phyloP scores from a whole-genome alignment of 2,113 vertebrate species.

The Cebidichthys violaceus region DNA sequence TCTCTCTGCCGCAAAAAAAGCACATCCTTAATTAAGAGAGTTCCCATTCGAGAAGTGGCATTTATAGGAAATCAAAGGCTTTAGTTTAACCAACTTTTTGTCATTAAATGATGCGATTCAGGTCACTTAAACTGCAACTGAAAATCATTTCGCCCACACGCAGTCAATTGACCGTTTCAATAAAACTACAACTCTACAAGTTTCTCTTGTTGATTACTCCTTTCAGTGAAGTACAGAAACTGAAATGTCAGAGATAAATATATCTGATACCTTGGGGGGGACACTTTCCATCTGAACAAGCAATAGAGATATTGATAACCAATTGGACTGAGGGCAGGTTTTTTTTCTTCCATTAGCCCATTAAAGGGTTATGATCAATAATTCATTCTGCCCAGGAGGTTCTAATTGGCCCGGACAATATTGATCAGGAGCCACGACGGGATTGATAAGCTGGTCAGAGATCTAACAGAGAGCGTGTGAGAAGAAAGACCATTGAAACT shows the following conservation, averaged over 20 bases:
- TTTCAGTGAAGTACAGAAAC: conserved; percentile 13
- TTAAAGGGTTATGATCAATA: conserved; percentile 59
- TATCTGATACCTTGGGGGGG: neutral
- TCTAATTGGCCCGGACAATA: conserved; percentile 43
- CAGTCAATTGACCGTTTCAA: neutral
- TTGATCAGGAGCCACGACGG: conserved; percentile 46
- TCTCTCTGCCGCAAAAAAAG: neutral
- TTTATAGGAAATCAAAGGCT: too few relatives aligned
- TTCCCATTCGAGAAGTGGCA: neutral
- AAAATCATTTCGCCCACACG: neutral
- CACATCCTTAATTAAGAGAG: neutral
- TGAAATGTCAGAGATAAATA: conserved; percentile 29
- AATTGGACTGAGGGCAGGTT: conserved; percentile 21
- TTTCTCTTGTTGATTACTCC: neutral
- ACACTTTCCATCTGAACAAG: conserved; percentile 11
- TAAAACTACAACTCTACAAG: neutral
- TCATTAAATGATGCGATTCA: neutral
- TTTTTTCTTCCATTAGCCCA: conserved; percentile 22
- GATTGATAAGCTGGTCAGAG: conserved; percentile 42
- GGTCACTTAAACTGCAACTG: neutral
- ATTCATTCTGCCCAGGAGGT: conserved; percentile 40
- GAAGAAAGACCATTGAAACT: conserved; percentile 16
- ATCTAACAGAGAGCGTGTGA: conserved; percentile 12
- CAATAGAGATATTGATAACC: conserved; percentile 17
- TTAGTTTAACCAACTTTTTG: neutral